Evolutionary conservation across 1,140 invertebrate genomes (phyloP).

Genomic region (Cepaea nemoralis): DNA sequence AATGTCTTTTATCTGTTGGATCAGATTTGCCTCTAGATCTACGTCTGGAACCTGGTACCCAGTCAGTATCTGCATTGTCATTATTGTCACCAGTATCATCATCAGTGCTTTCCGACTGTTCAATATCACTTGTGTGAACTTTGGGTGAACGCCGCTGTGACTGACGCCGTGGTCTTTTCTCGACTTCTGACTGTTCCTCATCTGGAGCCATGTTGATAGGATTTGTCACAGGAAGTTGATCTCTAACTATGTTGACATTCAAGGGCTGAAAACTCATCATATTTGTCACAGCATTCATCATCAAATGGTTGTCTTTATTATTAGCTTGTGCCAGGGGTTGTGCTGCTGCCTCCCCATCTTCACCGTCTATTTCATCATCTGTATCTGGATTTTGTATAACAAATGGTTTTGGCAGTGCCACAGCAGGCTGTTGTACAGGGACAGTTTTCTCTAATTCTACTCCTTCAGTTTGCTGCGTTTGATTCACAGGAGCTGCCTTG

Average conservation of each 20-base stretch:
- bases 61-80: conserved; percentile 32
- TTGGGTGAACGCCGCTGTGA: conserved; percentile 36
- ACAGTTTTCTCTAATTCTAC: not conserved
- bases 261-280: conserved; percentile 40
- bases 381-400: conserved; percentile 41
- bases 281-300: not conserved
- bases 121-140: conserved; percentile 20
- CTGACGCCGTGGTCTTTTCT: conserved; percentile 37
- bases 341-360: not conserved
- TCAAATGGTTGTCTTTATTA: not conserved
- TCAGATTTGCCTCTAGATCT: conserved; percentile 1
- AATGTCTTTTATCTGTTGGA: not conserved
- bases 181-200: conserved; percentile 14
- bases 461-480: not conserved
- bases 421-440: not conserved
- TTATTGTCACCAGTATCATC: conserved; percentile 14
- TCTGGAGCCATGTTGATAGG: not conserved
- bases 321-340: not conserved
- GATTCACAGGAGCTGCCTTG: not conserved
- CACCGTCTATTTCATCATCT: conserved; percentile 30
- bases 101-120: conserved; percentile 9
- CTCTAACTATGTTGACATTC: not conserved
- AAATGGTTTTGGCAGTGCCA: conserved; percentile 18
- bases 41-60: conserved; percentile 31
- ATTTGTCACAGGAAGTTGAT: not conserved